phyloP scores from a whole-genome alignment of 2,888 invertebrate genomes.

The Macrostomum cliftonense region DNA sequence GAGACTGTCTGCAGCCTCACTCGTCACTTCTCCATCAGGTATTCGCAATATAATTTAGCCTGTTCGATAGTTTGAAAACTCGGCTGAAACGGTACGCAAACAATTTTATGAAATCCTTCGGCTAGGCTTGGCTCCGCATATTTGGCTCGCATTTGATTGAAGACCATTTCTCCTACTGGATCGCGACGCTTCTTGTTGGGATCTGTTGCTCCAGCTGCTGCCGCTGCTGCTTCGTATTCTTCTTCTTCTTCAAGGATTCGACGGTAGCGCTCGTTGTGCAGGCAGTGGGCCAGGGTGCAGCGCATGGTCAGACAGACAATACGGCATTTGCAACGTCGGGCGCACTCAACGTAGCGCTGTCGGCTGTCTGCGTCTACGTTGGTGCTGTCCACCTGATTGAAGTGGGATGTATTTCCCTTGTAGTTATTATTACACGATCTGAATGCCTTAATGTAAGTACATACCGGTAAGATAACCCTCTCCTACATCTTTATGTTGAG shows the following conservation, averaged over 20 bases:
- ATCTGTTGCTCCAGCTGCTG: too few species aligned
- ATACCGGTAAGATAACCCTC: too few species aligned
- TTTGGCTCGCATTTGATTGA: slow-evolving; percentile 44
- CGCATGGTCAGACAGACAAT: neutral
- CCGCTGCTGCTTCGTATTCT: too few species aligned
- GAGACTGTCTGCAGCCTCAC: too few species aligned
- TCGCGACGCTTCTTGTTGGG: too few species aligned
- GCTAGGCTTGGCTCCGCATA: slow-evolving; percentile 51
- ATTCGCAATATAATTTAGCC: slow-evolving; percentile 60
- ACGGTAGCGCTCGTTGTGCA: too few species aligned
- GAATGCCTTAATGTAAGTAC: too few species aligned
- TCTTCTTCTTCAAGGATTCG: too few species aligned
- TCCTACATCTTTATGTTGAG: too few species aligned
- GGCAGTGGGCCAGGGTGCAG: neutral
- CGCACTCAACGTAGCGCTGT: slow-evolving; percentile 45
- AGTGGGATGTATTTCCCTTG: slow-evolving; percentile 40
- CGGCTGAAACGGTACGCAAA: slow-evolving; percentile 61
- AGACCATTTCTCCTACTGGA: neutral
- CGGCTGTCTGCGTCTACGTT: slow-evolving; percentile 63
- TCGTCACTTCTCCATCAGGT: slow-evolving; percentile 42
- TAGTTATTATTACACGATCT: too few species aligned
- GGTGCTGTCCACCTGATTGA: slow-evolving; percentile 70
- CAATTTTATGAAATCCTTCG: slow-evolving; percentile 69
- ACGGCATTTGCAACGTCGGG: neutral
- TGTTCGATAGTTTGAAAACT: slow-evolving; percentile 50